A percentile compares a stretch with the other conserved stretches of the same genome.
These are phyloP conservation scores for Nematolebias whitei DNA, from an alignment of 2,113 vertebrate genomes.

Conservation along the genomic window DNA sequence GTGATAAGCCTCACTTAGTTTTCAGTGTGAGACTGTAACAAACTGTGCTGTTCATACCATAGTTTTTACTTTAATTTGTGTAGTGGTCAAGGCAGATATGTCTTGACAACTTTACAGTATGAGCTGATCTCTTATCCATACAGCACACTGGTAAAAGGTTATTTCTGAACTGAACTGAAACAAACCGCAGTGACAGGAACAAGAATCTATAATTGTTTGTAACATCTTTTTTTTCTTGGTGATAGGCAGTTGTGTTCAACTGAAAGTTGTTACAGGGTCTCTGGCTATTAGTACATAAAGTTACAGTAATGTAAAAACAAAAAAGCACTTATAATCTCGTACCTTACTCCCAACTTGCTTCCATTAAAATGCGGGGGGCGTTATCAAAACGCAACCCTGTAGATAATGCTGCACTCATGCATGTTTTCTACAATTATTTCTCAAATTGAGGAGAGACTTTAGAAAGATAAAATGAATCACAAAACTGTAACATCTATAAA, in stretches of 20 bases:
- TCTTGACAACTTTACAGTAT: background rate
- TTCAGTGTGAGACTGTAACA: constrained; percentile 11
- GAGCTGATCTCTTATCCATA: background rate
- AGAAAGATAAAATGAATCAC: background rate
- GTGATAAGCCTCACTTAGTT: constrained; percentile 16
- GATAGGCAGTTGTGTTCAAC: background rate
- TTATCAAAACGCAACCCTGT: background rate
- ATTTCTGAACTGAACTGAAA: background rate
- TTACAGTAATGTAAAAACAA: background rate
- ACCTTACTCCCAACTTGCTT: background rate
- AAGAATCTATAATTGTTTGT: no score
- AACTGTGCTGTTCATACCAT: background rate
- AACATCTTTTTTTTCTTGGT: background rate
- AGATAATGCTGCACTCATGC: background rate
- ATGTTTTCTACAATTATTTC: constrained; percentile 1
- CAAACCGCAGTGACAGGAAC: no score
- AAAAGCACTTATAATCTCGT: background rate
- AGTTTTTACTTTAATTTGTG: background rate
- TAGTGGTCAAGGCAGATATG: background rate
- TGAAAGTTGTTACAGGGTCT: background rate
- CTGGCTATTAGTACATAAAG: background rate
- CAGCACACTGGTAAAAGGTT: background rate
- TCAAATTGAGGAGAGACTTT: background rate
- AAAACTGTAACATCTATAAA: no score
- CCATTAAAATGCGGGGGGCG: background rate